Base-by-base conservation (phyloP, 2,888 invertebrate species). In the Neocrepidodera transversa region DNA sequence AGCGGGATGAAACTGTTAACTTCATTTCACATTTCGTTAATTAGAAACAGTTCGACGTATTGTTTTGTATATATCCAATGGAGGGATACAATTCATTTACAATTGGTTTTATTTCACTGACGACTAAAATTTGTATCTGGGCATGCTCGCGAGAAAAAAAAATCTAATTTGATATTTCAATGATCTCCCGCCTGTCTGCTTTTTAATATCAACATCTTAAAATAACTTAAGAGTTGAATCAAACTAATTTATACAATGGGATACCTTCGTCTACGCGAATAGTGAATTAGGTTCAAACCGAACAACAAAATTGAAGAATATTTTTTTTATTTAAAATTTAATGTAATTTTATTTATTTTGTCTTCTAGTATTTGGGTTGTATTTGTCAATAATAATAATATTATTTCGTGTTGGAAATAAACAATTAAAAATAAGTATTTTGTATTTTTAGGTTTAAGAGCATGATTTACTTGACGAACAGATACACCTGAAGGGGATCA, bases 41-140 rank as follows among this genome's bases (percentile, higher is more conserved):
- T 40, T 40, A 16, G 17, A 40, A 40, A 40, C 10, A 40, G 40
- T 40, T 40, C 16, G 40, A 40, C n/a, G n/a, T n/a, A n/a, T n/a
- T 36, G 16, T 16, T 16, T 40, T 17, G 16, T 6, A 10, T 17
- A 17, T 40, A 6, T 2, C 40, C 16, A 18, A 40, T 40, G 8
- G 16, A 17, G 16, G 5, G 28, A 28, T 28, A 28, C 6, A 32
- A 13, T 32, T 32, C 11, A n/a, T 11, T 8, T 8, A 32, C 3
- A 32, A 10, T 13, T 32, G 10, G 11, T 32, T 32, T 32, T 13
- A 8, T 11, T 32, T 13, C 32, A 6, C 32, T 10, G 28, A 8
- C 8, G 10, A 28, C 6, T 28, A 10, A 28, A 8, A 8, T 32
- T 32, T 32, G n/a, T 13, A 3, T 13, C 32, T 32, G 13, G 13